Base-by-base conservation (phyloP, 1,140 invertebrate genomes). In the Macrostomum lignano region DNA sequence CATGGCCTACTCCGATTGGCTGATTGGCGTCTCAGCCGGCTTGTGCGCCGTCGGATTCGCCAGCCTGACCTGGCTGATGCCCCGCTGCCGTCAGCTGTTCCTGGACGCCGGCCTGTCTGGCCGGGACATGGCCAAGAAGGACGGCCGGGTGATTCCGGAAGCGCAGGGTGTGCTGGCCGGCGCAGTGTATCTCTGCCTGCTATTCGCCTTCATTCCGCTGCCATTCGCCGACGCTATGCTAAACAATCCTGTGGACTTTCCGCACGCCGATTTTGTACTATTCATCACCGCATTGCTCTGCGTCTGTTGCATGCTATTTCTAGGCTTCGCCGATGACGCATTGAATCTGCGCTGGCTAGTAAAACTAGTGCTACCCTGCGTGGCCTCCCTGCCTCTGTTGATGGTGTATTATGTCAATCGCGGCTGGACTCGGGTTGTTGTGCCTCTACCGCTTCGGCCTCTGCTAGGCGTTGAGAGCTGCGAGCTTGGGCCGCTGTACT, bases 261-360 rank as follows among this genome's bases (percentile, higher is more conserved):
- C n/a, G n/a, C n/a, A n/a, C n/a, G n/a, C n/a, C n/a, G n/a, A n/a
- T n/a, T n/a, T n/a, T n/a, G n/a, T n/a, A n/a, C n/a, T n/a, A n/a
- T n/a, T n/a, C n/a, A n/a, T n/a, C 40, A 74, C 79, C 30, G 86
- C 79, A 9, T 52, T 96, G 11, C 60, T 96, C 7, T 91, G 75
- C 23, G 93, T 98, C 41, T 93, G 81, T 52, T 94, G 84, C 49
- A 94, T 96, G 77, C 65, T 96, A 35, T 65, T 96, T 3, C 60
- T 98, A 22, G 91, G 91, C 10, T 98, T 98, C 65, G 82, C 81
- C 22, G 91, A 98, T 63, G 91, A 98, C 64, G 81, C 94, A 0
- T 56, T 96, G 14, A 75, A 96, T 58, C 61, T 98, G 26, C 69
- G 72, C 52, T 94, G 81, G 84, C 65, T 84, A 28, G 76, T 94